Percentiles rank a stretch among this genome's conserved stretches.
Conservation (phyloP, 1,140 invertebrate genomes). For the Streblospio benedicti region DNA sequence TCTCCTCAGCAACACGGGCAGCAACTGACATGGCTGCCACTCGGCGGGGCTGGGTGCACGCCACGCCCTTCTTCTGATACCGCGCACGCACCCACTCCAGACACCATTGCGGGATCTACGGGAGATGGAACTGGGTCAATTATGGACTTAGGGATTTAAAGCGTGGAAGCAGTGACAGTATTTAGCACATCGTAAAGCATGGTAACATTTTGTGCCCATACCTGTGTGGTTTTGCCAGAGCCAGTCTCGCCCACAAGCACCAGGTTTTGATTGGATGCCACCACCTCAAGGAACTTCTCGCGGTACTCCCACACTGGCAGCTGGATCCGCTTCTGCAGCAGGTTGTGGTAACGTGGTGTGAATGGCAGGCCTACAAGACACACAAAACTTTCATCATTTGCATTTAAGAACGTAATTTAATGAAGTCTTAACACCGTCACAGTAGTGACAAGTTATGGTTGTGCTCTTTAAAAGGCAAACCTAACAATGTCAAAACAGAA, state of each 20-base stretch:
- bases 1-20: conserved; percentile 95
- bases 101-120: conserved; percentile 68
- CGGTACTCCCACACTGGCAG: conserved; percentile 97
- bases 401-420: neutral
- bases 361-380: conserved; percentile 36
- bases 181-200: neutral
- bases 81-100: conserved; percentile 70
- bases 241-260: conserved; percentile 89
- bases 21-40: conserved; percentile 99
- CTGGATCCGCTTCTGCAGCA: conserved; percentile 72
- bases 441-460: neutral
- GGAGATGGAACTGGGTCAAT: neutral
- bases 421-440: neutral
- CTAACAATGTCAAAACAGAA: neutral
- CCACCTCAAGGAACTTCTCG: conserved; percentile 84
- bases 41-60: conserved; percentile 93
- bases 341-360: conserved; percentile 48
- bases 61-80: conserved; percentile 67
- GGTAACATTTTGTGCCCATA: conserved; percentile 17
- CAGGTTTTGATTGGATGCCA: conserved; percentile 81
- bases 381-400: neutral
- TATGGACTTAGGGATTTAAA: neutral
- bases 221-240: conserved; percentile 91
- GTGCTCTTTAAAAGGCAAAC: neutral
- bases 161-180: neutral